Conservation (phyloP, 2,797 vertebrate species). For the Geotria australis region DNA sequence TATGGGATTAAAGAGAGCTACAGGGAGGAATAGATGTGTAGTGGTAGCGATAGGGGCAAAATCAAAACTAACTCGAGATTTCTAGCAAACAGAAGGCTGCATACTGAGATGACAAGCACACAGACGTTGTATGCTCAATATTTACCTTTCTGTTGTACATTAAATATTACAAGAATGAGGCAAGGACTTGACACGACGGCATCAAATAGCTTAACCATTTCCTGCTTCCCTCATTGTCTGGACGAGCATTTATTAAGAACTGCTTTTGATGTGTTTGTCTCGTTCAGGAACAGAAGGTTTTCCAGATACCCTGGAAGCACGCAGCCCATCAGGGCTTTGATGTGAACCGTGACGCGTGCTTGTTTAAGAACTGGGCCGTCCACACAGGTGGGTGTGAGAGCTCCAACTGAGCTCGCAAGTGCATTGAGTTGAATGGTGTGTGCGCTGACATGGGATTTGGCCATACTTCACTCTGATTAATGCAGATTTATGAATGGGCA, state of each 20-base stretch:
- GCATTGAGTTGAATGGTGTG: too few relatives aligned
- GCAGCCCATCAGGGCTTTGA: slow-evolving; percentile 32
- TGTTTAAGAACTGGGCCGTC: slow-evolving; percentile 33
- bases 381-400: slow-evolving; percentile 16
- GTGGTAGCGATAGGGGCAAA: too few relatives aligned
- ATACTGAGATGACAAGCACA: too few relatives aligned
- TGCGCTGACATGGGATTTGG: too few relatives aligned
- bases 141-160: neutral
- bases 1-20: too few relatives aligned
- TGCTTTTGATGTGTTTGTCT: neutral
- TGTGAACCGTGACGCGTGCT: slow-evolving; percentile 25
- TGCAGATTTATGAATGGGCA: too few relatives aligned
- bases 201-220: neutral
- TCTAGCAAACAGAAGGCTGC: too few relatives aligned
- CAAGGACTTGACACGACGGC: neutral
- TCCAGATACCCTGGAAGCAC: slow-evolving; percentile 38
- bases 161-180: neutral
- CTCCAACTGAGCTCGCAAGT: too few relatives aligned
- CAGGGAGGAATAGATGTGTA: too few relatives aligned
- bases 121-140: too few relatives aligned
- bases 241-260: neutral
- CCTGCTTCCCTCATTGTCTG: neutral
- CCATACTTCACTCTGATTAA: too few relatives aligned
- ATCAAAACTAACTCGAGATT: too few relatives aligned
- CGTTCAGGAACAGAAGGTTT: slow-evolving; percentile 14